A percentile compares a stretch with the other conserved stretches of the same genome.
phyloP scores from a whole-genome alignment of 2,113 vertebrate genomes.

The Saimiri boliviensis region DNA sequence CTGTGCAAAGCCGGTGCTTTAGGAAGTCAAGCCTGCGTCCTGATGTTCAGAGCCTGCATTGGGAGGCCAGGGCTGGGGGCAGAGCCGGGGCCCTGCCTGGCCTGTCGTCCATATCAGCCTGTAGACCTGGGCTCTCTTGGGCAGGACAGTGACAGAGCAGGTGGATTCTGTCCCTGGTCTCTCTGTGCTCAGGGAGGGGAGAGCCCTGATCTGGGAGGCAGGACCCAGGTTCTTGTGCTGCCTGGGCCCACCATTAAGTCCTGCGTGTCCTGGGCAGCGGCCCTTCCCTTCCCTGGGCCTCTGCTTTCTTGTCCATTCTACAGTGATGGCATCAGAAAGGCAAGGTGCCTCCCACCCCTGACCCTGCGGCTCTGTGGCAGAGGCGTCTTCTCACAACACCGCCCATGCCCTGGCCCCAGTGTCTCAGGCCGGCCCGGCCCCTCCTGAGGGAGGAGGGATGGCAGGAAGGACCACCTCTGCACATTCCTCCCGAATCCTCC shows the following conservation, averaged over 20 bases:
- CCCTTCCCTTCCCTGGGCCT: background rate
- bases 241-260: background rate
- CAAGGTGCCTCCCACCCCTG: background rate
- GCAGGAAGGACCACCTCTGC: background rate
- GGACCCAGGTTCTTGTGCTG: background rate
- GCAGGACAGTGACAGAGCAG: background rate
- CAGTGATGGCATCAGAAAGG: background rate
- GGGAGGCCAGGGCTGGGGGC: background rate
- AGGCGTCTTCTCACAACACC: background rate
- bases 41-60: background rate
- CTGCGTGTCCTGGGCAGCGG: rapidly evolving
- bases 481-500: background rate
- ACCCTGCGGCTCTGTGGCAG: no score
- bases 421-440: background rate
- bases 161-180: background rate
- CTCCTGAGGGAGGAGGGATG: background rate
- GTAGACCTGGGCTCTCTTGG: background rate
- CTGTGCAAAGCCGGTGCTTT: background rate
- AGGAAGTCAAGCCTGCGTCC: background rate
- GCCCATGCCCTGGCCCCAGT: rapidly evolving
- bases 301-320: background rate
- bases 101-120: background rate
- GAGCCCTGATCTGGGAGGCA: background rate
- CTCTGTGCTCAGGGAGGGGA: background rate
- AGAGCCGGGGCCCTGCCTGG: background rate